Conservation (phyloP, 2,797 vertebrate genomes). For the Gila robusta region DNA sequence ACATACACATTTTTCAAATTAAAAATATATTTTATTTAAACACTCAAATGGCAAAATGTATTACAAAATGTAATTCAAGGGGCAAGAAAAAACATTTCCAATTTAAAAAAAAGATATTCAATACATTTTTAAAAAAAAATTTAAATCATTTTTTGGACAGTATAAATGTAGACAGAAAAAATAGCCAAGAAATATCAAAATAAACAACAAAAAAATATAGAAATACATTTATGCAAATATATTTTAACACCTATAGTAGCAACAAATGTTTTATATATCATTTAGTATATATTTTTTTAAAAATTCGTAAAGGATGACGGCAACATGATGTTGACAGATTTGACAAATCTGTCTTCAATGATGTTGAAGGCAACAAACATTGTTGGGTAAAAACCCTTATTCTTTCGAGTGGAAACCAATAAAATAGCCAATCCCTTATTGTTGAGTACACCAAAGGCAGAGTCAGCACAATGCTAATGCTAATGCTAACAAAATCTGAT, state of each 20-base stretch:
- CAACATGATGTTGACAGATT: no score
- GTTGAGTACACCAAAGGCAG: not conserved
- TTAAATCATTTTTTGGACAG: no score
- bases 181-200: not conserved
- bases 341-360: no score
- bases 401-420: not conserved
- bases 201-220: not conserved
- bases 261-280: not conserved
- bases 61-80: no score
- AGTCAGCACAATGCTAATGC: conserved; percentile 30
- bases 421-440: not conserved
- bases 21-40: not conserved
- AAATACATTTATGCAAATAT: not conserved
- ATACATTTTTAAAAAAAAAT: no score
- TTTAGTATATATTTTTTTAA: not conserved
- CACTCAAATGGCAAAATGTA: not conserved
- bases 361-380: not conserved
- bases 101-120: no score
- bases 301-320: not conserved
- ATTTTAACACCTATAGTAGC: not conserved
- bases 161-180: not conserved
- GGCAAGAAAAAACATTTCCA: no score
- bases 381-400: not conserved
- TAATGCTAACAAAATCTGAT: not conserved
- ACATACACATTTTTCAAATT: not conserved